Base-by-base conservation (phyloP, 2,888 invertebrate species). In the Drosophila stalkeri region DNA sequence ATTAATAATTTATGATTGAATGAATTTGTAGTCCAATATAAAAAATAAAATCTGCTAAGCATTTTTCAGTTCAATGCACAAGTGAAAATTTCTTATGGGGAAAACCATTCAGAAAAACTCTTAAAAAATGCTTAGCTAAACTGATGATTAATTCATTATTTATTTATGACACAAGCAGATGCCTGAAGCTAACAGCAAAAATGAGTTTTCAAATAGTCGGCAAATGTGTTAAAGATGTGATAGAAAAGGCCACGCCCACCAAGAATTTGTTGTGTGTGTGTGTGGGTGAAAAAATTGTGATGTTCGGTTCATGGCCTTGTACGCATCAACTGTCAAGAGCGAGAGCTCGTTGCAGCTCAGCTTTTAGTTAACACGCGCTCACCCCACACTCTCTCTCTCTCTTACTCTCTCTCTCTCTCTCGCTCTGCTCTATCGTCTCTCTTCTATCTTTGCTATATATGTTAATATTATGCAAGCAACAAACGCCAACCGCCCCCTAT, bases 1-100 rank as follows among this genome's bases (percentile, higher is more conserved):
- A 89, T 87, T 89, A 89, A 87, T 89, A 87, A 86, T 88, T 89
- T 71, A 86, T 86, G 69, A 81, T 43, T 78, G 88, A 89, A 56
- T 77, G 79, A 64, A 61, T 74, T 51, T 54, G 37, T 27, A 51
- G 46, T 41, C 54, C 49, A 18, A 18, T n/a, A 33, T 46, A 51
- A 46, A 46, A 12, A 33, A 51, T 51, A 33, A 55, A 69, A 54
- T 44, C 11, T 65, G 35, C 20, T 46, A 54, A 63, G 59, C 60
- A 73, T 83, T 82, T 79, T 79, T 59, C 76, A 69, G 60, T 71
- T 76, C 68, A 73, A 66, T 81, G 77, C 86, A 69, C 89, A 81
- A 82, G 85, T 80, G 88, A 70, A 64, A 75, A 75, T 71, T 67
- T 57, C 11, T 37, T 66, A 16, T 49, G 44, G 27, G 27, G 44